phyloP scores from a whole-genome alignment of 2,797 vertebrate species.

The Antennarius maculatus region DNA sequence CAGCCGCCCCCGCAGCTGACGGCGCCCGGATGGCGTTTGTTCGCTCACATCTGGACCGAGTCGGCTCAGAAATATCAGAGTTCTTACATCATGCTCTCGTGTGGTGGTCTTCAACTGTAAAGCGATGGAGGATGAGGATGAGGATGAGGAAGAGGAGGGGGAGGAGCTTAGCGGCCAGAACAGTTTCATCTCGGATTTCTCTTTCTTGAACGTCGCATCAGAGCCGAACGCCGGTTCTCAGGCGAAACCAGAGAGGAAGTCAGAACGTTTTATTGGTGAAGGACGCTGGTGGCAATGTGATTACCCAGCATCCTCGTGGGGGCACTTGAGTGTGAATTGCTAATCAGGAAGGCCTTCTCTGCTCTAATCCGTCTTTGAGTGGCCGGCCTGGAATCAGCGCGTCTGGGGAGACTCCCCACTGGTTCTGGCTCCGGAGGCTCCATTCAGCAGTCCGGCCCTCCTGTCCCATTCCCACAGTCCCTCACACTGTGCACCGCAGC shows the following conservation, averaged over 20 bases:
- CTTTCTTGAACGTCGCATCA: conserved; percentile 36
- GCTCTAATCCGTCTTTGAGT: conserved; percentile 97
- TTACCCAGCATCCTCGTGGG: conserved; percentile 87
- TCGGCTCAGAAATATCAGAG: conserved; percentile 68
- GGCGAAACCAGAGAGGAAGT: conserved; percentile 26
- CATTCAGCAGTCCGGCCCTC: conserved; percentile 90
- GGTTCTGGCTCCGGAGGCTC: conserved; percentile 92
- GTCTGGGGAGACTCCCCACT: conserved; percentile 94
- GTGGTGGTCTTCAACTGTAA: conserved; percentile 70
- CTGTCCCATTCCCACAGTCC: conserved; percentile 98
- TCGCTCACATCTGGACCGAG: conserved; percentile 59
- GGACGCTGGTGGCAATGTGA: conserved; percentile 88
- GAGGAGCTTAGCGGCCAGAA: conserved; percentile 54
- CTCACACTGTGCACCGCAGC: conserved; percentile 83
- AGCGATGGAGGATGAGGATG: conserved; percentile 37
- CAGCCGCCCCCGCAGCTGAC: conserved; percentile 56
- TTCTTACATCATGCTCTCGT: conserved; percentile 78
- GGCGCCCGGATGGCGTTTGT: conserved; percentile 53
- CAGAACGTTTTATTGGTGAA: conserved; percentile 66
- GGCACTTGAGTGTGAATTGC: conserved; percentile 96
- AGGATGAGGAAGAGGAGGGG: conserved; percentile 14
- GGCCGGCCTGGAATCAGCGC: conserved; percentile 89
- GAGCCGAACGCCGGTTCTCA: conserved; percentile 1
- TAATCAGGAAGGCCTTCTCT: conserved; percentile 92
- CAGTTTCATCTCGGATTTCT: conserved; percentile 31